phyloP scores from a whole-genome alignment of 2,113 vertebrate genomes.

The Vimba vimba region DNA sequence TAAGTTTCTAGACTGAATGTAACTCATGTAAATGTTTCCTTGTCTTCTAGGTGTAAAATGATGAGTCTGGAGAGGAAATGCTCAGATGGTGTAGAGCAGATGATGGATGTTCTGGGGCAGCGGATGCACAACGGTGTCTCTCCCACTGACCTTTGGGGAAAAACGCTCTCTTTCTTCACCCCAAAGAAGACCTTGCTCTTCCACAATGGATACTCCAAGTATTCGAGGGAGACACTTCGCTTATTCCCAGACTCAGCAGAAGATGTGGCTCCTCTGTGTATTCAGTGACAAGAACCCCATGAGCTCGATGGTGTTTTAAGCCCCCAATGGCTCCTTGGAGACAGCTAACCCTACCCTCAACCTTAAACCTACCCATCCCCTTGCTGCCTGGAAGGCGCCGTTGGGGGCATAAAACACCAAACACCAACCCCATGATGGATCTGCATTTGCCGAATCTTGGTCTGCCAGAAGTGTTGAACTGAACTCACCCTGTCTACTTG shows the following conservation, averaged over 20 bases:
- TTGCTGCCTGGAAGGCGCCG: too few species aligned
- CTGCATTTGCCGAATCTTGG: neutral
- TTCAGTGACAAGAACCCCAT: slow-evolving; percentile 43
- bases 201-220: slow-evolving; percentile 70
- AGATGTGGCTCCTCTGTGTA: slow-evolving; percentile 68
- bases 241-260: slow-evolving; percentile 68
- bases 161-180: slow-evolving; percentile 72
- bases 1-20: neutral
- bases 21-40: neutral
- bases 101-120: slow-evolving; percentile 64
- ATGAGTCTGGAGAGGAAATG: slow-evolving; percentile 73
- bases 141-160: slow-evolving; percentile 73
- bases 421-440: too few species aligned
- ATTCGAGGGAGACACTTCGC: slow-evolving; percentile 73
- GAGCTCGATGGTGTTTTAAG: too few species aligned
- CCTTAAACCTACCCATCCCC: too few species aligned
- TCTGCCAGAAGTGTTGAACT: neutral
- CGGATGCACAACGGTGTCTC: slow-evolving; percentile 63
- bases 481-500: neutral
- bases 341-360: too few species aligned
- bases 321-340: too few species aligned
- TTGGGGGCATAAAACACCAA: too few species aligned
- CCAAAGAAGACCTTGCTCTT: slow-evolving; percentile 70
- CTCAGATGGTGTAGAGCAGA: slow-evolving; percentile 63
- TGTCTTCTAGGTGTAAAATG: slow-evolving; percentile 67